A percentile compares a stretch with the other conserved stretches of the same genome.
These are phyloP conservation scores for Semotilus atromaculatus DNA, from an alignment of 2,797 vertebrate genomes.

Conservation along the genomic window DNA sequence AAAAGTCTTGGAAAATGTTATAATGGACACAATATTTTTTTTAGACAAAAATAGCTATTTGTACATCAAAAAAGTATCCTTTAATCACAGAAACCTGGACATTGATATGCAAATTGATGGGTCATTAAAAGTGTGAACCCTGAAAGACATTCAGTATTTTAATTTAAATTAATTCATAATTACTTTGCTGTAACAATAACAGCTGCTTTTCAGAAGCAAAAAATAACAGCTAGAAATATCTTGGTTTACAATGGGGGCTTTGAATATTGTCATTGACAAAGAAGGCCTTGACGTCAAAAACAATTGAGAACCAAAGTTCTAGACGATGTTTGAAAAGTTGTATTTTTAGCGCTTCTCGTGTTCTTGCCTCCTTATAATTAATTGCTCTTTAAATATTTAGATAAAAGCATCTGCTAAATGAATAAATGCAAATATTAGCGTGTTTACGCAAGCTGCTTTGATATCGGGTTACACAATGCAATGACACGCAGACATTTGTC, in stretches of 20 bases:
- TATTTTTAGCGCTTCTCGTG: background rate
- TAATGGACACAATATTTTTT: background rate
- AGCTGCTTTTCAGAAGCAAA: no score
- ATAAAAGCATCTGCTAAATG: slow-evolving; percentile 2
- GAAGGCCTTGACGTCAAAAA: background rate
- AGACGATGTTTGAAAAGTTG: background rate
- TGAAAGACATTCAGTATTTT: background rate
- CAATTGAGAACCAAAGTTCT: background rate
- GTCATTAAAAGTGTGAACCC: background rate
- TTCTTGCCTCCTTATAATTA: background rate
- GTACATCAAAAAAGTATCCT: no score
- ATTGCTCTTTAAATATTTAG: background rate
- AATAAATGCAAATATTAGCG: background rate
- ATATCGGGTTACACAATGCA: background rate
- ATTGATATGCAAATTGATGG: background rate
- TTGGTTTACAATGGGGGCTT: background rate
- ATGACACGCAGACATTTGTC: background rate
- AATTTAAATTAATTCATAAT: background rate
- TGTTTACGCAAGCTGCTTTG: slow-evolving; percentile 7
- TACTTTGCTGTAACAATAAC: background rate
- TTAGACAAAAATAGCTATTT: background rate
- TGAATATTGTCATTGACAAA: background rate
- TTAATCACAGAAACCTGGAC: background rate
- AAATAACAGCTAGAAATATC: background rate
- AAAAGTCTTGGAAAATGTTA: background rate